Conservation (phyloP, 2,888 invertebrate species). For the Aelia acuminata region DNA sequence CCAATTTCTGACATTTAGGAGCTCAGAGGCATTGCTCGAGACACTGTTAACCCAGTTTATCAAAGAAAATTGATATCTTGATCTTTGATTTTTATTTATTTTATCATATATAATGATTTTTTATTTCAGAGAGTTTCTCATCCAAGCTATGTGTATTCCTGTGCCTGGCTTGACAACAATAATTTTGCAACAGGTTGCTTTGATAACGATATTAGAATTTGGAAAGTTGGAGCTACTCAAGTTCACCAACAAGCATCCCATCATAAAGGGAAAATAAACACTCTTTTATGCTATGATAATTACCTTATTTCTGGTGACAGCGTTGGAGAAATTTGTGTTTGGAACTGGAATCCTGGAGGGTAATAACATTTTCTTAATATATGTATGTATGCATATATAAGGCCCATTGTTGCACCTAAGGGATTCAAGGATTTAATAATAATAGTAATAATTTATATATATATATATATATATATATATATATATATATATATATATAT, state of each 20-base stretch:
- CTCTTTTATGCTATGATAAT: conserved; percentile 58
- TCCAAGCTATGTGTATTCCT: conserved; percentile 79
- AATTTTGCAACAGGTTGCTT: conserved; percentile 77
- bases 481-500: no score
- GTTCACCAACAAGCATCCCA: conserved; percentile 42
- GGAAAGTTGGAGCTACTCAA: conserved; percentile 69
- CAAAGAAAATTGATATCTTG: no score
- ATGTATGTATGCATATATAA: no score
- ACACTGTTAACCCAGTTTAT: no score
- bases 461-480: no score
- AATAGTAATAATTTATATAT: no score
- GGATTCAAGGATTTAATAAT: no score
- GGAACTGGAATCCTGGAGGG: conserved; percentile 59
- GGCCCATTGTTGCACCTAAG: no score
- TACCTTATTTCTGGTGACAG: conserved; percentile 63
- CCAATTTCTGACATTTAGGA: no score
- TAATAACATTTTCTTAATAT: neutral
- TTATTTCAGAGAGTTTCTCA: conserved; percentile 74
- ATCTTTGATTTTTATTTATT: no score
- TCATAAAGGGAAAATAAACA: conserved; percentile 61
- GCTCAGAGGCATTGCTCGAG: no score
- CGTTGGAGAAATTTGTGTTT: conserved; percentile 61
- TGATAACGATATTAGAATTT: conserved; percentile 77
- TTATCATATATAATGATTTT: no score
- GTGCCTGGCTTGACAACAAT: conserved; percentile 72